Evolutionary conservation across 2,888 invertebrate genomes (phyloP).

Genomic region (Pseudococcus viburni): DNA sequence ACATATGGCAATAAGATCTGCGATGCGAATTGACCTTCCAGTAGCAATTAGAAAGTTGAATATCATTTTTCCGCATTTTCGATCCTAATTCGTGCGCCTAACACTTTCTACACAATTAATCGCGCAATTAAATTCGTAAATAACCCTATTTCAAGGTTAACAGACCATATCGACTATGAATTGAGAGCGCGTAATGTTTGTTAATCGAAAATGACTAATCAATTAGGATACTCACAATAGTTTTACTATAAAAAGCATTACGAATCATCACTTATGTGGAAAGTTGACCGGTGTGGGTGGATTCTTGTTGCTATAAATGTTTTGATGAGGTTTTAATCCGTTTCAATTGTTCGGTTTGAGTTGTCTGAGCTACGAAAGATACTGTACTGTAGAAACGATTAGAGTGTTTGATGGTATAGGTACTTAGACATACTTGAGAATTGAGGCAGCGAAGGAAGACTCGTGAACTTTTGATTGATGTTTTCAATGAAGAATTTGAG

Average conservation of each 20-base stretch:
- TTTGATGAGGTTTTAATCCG: not conserved
- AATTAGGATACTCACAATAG: constrained; percentile 4
- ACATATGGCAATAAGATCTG: not conserved
- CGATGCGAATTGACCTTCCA: constrained; percentile 34
- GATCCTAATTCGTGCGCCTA: constrained; percentile 9
- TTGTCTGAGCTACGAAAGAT: no score
- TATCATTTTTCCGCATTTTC: constrained; percentile 31
- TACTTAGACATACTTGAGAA: no score
- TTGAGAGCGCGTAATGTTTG: constrained; percentile 52
- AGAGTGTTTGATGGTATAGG: no score
- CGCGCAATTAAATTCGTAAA: constrained; percentile 54
- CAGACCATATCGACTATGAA: constrained; percentile 43
- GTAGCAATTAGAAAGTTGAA: constrained; percentile 15
- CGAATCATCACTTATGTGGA: not conserved
- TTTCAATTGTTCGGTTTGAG: not conserved
- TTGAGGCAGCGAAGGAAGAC: no score
- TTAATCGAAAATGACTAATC: constrained; percentile 54
- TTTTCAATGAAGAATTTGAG: no score
- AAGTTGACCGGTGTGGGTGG: not conserved
- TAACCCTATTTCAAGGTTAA: constrained; percentile 47
- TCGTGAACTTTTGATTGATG: no score
- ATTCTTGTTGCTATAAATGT: not conserved
- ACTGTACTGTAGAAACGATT: no score
- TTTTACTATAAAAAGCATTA: not conserved
- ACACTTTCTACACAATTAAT: constrained; percentile 53